Conservation (phyloP, 2,113 vertebrate species). For the Lagopus muta region DNA sequence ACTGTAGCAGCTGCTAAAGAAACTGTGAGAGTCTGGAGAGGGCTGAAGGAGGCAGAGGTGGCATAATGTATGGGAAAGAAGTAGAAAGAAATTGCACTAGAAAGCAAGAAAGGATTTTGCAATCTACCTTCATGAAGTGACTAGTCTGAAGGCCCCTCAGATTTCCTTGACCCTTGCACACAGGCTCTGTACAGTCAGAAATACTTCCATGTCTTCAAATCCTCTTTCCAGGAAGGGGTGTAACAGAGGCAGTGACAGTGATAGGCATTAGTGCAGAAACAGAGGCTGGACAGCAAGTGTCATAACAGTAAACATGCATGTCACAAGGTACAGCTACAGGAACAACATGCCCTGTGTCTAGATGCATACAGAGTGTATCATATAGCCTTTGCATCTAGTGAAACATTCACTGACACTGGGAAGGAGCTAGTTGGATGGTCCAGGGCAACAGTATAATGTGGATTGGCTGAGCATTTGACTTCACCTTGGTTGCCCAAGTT, state of each 20-base stretch:
- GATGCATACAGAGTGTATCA: neutral
- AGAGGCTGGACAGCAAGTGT: neutral
- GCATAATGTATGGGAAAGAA: rapidly evolving
- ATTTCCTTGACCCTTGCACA: neutral
- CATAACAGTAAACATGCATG: rapidly evolving
- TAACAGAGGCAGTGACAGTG: rapidly evolving
- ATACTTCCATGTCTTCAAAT: neutral
- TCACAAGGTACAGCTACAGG: neutral
- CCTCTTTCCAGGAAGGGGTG: rapidly evolving
- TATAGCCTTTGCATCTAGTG: rapidly evolving
- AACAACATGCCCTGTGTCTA: neutral
- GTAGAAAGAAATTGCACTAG: neutral
- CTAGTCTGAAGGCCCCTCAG: neutral
- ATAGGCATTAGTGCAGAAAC: neutral
- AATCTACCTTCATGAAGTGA: neutral
- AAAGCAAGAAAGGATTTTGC: neutral
- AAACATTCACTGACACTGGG: rapidly evolving
- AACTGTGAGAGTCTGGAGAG: rapidly evolving
- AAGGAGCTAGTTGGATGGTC: neutral
- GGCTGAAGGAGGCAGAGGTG: neutral
- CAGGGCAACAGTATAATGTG: neutral
- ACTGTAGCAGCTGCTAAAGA: neutral
- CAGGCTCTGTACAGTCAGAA: neutral
- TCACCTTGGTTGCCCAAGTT: neutral
- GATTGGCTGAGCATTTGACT: neutral